Percentiles rank a stretch among this genome's conserved stretches.
Conservation (phyloP, 2,888 invertebrate species). For the Itoplectis maculator region DNA sequence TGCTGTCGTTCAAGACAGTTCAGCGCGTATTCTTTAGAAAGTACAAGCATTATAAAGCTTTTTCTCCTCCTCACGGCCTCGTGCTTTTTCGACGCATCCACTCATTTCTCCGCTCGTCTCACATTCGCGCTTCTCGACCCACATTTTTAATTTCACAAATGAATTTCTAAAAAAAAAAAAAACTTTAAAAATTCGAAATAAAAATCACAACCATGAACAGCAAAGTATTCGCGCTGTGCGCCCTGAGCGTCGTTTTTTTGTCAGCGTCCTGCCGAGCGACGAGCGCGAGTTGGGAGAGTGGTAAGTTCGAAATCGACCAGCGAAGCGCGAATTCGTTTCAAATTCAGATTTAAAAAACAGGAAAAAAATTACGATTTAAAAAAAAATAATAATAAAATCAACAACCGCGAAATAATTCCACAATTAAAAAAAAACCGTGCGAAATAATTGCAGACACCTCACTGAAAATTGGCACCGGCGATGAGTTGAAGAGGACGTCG, state of each 20-base stretch:
- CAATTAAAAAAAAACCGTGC: too few species aligned
- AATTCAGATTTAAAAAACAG: neutral
- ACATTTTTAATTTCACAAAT: neutral
- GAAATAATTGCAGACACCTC: slow-evolving; percentile 13
- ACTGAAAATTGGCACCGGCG: neutral
- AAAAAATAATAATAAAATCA: neutral
- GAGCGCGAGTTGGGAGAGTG: slow-evolving; percentile 11
- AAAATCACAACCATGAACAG: neutral
- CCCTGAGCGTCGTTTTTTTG: slow-evolving; percentile 23
- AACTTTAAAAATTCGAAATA: neutral
- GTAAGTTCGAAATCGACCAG: slow-evolving; percentile 36
- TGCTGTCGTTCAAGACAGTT: slow-evolving; percentile 74
- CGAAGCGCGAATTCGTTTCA: neutral
- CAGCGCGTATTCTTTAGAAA: slow-evolving; percentile 71
- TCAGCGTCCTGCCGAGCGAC: slow-evolving; percentile 27
- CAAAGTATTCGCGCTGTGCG: neutral
- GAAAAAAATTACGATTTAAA: neutral
- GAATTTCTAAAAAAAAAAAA: neutral
- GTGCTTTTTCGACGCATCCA: slow-evolving; percentile 1
- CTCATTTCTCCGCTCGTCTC: neutral
- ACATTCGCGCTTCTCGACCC: neutral
- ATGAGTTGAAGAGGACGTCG: neutral
- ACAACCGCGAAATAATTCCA: neutral
- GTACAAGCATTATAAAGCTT: slow-evolving; percentile 47
- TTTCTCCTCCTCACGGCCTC: slow-evolving; percentile 26